Evolutionary conservation across 1,140 invertebrate species (phyloP).

Genomic region (Brachionus sp.): DNA sequence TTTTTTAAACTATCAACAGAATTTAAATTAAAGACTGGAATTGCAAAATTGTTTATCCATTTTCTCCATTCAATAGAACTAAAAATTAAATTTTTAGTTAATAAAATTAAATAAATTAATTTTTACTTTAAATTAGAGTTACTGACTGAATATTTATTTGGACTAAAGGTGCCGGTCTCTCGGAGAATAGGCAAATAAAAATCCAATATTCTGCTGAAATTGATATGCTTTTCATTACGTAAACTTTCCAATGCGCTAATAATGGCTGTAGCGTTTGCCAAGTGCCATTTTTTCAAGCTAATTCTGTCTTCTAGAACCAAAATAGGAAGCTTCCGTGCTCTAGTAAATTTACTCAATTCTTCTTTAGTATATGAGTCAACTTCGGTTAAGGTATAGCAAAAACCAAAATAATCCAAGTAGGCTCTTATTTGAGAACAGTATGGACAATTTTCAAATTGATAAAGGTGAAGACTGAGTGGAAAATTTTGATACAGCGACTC

Average conservation of each 20-base stretch:
- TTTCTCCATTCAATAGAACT: conserved; percentile 45
- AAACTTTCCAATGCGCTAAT: conserved; percentile 28
- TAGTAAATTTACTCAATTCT: conserved; percentile 81
- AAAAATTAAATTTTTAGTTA: neutral
- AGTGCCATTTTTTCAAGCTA: conserved; percentile 18
- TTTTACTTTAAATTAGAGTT: conserved; percentile 36
- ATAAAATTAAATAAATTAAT: neutral
- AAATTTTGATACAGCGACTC: neutral
- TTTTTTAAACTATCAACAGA: conserved; percentile 23
- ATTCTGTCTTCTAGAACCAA: conserved; percentile 22
- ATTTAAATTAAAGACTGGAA: conserved; percentile 24
- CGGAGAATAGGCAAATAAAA: conserved; percentile 17
- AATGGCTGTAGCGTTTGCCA: conserved; percentile 26
- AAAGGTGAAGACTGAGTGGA: conserved; percentile 22
- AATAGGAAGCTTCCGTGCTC: conserved; percentile 91
- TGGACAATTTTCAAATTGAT: conserved; percentile 45
- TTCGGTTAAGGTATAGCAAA: conserved; percentile 92
- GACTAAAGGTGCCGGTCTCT: neutral
- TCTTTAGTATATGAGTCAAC: conserved; percentile 85
- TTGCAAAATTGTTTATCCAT: conserved; percentile 38
- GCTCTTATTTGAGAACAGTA: conserved; percentile 95
- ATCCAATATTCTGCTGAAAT: conserved; percentile 7
- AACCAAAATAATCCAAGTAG: conserved; percentile 85
- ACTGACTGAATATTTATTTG: neutral
- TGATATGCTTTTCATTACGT: neutral